Evolutionary conservation across 1,140 invertebrate species (phyloP), one percentile per base, ranked within the genome.

Genomic region (Archegozetes longisetosus): DNA sequence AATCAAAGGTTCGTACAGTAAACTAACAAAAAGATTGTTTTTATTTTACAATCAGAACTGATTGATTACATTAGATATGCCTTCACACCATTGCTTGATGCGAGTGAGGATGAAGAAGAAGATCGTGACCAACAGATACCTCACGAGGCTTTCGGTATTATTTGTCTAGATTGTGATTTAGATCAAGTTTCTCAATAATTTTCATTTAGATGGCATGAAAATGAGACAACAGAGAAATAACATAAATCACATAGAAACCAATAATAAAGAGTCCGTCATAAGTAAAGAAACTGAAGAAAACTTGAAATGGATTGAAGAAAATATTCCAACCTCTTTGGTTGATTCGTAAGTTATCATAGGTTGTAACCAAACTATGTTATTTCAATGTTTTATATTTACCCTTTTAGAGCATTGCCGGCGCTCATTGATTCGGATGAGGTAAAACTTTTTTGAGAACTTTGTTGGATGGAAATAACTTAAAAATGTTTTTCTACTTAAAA

Each of bases 251-350:
- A 9, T 40, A 9, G 32, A 40, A 17, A 40, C 68, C 24, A 40
- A 47, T 55, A 22, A 50, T 17, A 56, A 56, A 20, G 61, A 70
- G 60, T 32, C 60, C 9, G 62, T 47, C 50, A 67, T 64, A 28
- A 65, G 67, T 57, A 64, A 58, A 60, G 63, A 62, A 49, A 66
- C 68, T 76, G 87, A 89, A 65, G 86, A 88, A 62, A 85, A 89
- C 72, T 73, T 91, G 53, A 85, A 85, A 70, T 92, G 88, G 88
- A 82, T 92, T 1, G 88, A 91, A 71, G 88, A 91, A 68, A 87
- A 92, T 71, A 88, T 92, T 66, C 85, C 86, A 28, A 76, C 82
- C 24, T 81, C 84, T 55, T 73, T 84, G 59, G 78, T 77, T 61
- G 83, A 85, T 71, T 76, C 79, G 78, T 79, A 74, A 75, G 75